phyloP scores from a whole-genome alignment of 2,888 invertebrate species.

The Cerastoderma edule region DNA sequence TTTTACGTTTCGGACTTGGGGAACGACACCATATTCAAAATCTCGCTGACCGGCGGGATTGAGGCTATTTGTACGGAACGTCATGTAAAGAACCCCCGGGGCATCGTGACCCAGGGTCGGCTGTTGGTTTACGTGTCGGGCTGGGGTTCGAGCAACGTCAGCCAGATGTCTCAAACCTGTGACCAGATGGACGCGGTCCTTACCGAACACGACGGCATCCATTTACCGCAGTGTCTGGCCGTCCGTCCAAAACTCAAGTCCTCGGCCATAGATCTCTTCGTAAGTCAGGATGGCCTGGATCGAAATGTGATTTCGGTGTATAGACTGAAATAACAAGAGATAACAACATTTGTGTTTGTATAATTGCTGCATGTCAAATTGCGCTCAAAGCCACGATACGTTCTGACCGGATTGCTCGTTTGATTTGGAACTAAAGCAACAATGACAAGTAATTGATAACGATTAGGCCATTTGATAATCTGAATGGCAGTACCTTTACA shows the following conservation, averaged over 20 bases:
- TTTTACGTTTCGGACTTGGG: conserved; percentile 15
- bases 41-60: conserved; percentile 10
- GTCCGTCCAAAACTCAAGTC: background rate
- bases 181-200: background rate
- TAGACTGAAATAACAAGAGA: conserved; percentile 9
- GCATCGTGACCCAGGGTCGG: conserved; percentile 10
- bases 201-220: background rate
- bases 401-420: too few relatives aligned
- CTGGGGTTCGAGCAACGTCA: conserved; percentile 2
- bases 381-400: too few relatives aligned
- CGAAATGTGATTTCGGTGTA: conserved; percentile 3
- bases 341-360: too few relatives aligned
- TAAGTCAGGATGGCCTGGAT: conserved; percentile 6
- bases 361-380: too few relatives aligned
- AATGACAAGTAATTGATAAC: too few relatives aligned
- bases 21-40: conserved; percentile 8
- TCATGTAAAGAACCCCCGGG: background rate
- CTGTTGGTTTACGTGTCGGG: background rate
- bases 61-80: background rate
- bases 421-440: too few relatives aligned
- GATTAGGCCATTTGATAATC: too few relatives aligned
- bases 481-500: too few relatives aligned
- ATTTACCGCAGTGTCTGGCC: conserved; percentile 3
- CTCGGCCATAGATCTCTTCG: conserved; percentile 1
- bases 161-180: conserved; percentile 1